Evolutionary conservation across 2,113 vertebrate genomes (phyloP).

Genomic region (Serilophus lunatus): DNA sequence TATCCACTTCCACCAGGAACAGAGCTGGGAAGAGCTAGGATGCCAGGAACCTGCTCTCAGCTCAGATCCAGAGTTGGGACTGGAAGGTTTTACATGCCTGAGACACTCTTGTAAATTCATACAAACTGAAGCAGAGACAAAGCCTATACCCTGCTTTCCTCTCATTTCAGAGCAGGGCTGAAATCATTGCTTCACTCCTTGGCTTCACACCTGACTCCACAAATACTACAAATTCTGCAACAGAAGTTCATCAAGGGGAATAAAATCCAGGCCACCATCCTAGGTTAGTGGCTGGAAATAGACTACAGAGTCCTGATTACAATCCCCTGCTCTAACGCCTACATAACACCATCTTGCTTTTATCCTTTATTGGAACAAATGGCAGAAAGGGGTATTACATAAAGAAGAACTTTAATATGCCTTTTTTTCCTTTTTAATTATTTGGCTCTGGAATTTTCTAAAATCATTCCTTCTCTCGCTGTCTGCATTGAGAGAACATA

Average conservation of each 20-base stretch:
- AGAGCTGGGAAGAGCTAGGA: neutral
- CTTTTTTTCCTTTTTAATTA: neutral
- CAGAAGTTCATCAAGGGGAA: neutral
- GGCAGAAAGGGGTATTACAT: neutral
- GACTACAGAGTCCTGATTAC: neutral
- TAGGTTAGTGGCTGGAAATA: neutral
- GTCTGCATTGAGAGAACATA: neutral
- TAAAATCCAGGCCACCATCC: neutral
- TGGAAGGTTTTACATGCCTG: neutral
- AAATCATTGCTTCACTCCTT: neutral
- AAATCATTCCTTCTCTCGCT: neutral
- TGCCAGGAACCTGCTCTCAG: neutral
- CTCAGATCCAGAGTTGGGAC: neutral
- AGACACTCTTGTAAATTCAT: neutral
- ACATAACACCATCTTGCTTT: neutral
- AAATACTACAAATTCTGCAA: neutral
- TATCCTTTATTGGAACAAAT: neutral
- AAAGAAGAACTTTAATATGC: neutral
- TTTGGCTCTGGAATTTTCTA: neutral
- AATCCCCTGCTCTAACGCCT: neutral
- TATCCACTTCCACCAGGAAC: neutral
- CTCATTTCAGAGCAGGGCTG: neutral
- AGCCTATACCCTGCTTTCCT: neutral
- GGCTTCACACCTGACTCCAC: neutral
- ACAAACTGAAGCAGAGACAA: neutral